These are phyloP conservation scores for Hipparchia semele DNA, from an alignment of 2,888 invertebrate species.

Conservation along the genomic window DNA sequence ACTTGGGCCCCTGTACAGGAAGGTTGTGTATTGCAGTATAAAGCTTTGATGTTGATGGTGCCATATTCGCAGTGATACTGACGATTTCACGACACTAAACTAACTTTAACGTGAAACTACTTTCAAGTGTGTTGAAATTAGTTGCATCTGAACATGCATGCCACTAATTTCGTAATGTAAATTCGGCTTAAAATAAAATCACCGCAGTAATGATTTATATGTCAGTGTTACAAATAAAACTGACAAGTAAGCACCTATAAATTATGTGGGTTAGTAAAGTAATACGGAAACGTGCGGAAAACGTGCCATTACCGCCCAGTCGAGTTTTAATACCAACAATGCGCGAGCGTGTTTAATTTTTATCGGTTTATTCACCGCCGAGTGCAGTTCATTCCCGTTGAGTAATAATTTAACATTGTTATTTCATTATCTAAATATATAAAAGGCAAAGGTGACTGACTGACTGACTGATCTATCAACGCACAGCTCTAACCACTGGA, in stretches of 20 bases:
- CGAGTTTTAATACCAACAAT: slow-evolving; percentile 5
- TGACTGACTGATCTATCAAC: too few relatives aligned
- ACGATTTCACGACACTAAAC: too few relatives aligned
- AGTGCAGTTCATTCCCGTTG: slow-evolving; percentile 3
- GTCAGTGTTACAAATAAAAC: slow-evolving; percentile 4
- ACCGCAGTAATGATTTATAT: background rate
- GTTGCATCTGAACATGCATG: too few relatives aligned
- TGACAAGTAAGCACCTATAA: slow-evolving; percentile 17
- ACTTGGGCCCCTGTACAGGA: too few relatives aligned
- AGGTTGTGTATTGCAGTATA: too few relatives aligned
- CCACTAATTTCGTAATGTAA: too few relatives aligned
- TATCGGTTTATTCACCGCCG: slow-evolving; percentile 14
- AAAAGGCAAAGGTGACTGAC: too few relatives aligned
- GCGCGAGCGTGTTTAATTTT: background rate
- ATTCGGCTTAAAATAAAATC: background rate
- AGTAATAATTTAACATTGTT: background rate
- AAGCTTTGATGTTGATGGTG: too few relatives aligned
- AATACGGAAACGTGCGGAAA: slow-evolving; percentile 11
- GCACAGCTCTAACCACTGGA: too few relatives aligned
- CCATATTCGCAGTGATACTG: background rate
- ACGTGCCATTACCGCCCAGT: background rate
- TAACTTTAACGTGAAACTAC: too few relatives aligned
- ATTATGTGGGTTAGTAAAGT: slow-evolving; percentile 11
- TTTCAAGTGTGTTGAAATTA: too few relatives aligned
- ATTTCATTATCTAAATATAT: background rate